Base-by-base conservation (phyloP, 2,113 vertebrate species). In the Delphinapterus leucas region DNA sequence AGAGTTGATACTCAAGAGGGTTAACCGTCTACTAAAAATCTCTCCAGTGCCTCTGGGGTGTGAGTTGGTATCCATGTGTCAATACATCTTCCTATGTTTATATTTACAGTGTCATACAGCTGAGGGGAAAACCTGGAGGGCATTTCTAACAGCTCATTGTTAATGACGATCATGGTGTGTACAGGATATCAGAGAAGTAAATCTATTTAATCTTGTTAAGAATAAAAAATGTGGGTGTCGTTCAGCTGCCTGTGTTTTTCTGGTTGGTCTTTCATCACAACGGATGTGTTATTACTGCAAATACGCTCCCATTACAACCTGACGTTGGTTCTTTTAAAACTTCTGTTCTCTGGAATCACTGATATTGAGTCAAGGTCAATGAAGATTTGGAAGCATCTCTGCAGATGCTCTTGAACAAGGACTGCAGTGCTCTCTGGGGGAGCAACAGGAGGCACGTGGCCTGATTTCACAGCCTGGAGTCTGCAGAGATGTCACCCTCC, bases 201-300 rank as follows among this genome's bases (percentile, higher is more conserved):
- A 55, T 58, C 73, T 13, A 18, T 21, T 38, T 53, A n/a, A 68
- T 65, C 49, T 85, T 84, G 36, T 53, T 9, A 55, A 70, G n/a
- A 84, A 83, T 63, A 25, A 58, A 61, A 76, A 31, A 2, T 0
- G 28, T 60, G 70, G 80, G 80, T 10, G 28, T 67, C 6, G 3
- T 12, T 76, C 88, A 83, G 87, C 94, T 85, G 95, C 55, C 68
- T 70, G n/a, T 77, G 31, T 93, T 92, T 93, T 92, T 55, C 93
- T 92, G 81, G 31, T 49, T 74, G 70, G 61, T 49, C 47, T 87
- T 70, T n/a, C 88, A 80, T 49, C 70, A 74, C 36, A 38, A 41
- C 90, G 97, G 84, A 65, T 95, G 92, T 90, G 94, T 95, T 96
- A 63, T 90, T 93, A 82, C 38, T 90, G 70, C 88, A 95, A 97